These are phyloP conservation scores for Melangyna quadrimaculata DNA, from an alignment of 2,888 invertebrate species.

Conservation along the genomic window DNA sequence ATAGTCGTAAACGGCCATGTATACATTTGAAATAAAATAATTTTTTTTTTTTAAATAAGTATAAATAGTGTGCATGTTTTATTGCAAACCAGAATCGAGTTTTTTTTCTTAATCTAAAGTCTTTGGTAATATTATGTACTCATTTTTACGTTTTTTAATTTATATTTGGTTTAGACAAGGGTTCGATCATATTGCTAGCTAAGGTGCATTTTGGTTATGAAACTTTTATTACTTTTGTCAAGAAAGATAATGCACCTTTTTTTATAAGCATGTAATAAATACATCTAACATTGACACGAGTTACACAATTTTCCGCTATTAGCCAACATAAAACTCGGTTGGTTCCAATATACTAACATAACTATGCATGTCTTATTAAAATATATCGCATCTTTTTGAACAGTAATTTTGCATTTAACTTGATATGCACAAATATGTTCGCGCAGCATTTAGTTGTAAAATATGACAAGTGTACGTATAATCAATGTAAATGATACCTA, in stretches of 20 bases:
- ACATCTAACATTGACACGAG: background rate
- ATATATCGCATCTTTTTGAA: background rate
- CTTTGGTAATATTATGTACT: slow-evolving; percentile 67
- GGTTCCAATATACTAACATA: background rate
- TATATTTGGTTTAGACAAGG: slow-evolving; percentile 28
- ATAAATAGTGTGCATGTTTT: slow-evolving; percentile 35
- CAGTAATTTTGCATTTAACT: background rate
- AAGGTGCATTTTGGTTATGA: background rate
- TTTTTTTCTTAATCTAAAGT: slow-evolving; percentile 59
- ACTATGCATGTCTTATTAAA: too few species aligned
- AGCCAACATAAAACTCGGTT: background rate
- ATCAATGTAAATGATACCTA: background rate
- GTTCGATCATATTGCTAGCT: slow-evolving; percentile 9
- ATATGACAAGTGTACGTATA: background rate
- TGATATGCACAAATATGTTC: background rate
- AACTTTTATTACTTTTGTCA: background rate
- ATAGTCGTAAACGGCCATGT: background rate
- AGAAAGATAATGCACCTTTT: background rate
- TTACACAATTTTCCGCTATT: background rate
- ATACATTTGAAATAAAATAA: slow-evolving; percentile 43
- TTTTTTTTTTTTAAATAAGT: slow-evolving; percentile 17
- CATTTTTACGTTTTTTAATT: slow-evolving; percentile 34
- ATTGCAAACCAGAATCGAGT: slow-evolving; percentile 11
- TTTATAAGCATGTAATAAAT: background rate
- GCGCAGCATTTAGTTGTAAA: background rate